phyloP scores from a whole-genome alignment of 1,140 invertebrate genomes.

The Drosophila bifasciata region DNA sequence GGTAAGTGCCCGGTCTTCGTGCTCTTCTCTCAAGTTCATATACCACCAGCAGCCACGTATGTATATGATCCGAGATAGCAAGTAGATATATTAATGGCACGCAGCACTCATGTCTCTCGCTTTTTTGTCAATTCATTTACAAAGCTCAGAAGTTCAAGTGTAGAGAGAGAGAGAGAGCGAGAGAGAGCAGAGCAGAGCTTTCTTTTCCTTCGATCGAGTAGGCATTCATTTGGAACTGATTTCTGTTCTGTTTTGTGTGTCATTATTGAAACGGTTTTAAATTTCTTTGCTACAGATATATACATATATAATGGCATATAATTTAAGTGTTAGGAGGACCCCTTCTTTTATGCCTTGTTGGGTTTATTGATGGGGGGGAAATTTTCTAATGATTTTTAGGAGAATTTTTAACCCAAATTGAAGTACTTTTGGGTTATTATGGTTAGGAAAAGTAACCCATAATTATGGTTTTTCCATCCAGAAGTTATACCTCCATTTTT shows the following conservation, averaged over 20 bases:
- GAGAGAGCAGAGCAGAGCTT: constrained; percentile 10
- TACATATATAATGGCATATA: constrained; percentile 38
- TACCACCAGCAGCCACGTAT: constrained; percentile 54
- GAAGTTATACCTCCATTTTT: too few species aligned
- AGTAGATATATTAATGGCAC: constrained; percentile 59
- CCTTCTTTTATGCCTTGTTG: constrained; percentile 52
- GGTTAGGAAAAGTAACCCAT: too few species aligned
- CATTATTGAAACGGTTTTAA: constrained; percentile 39
- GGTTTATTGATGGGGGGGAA: constrained; percentile 27
- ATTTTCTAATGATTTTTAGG: constrained; percentile 7
- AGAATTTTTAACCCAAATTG: neutral
- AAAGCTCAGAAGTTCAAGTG: constrained; percentile 60
- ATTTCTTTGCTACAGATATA: constrained; percentile 31
- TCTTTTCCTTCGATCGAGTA: constrained; percentile 16
- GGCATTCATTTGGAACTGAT: constrained; percentile 64
- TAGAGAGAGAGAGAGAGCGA: too few species aligned
- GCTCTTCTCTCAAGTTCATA: constrained; percentile 73
- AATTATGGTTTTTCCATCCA: too few species aligned
- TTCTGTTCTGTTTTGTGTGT: constrained; percentile 40
- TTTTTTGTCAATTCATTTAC: constrained; percentile 67
- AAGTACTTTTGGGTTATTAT: too few species aligned
- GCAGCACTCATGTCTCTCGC: constrained; percentile 65
- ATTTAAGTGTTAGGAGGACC: constrained; percentile 6
- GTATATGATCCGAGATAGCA: neutral
- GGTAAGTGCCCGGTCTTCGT: constrained; percentile 33